Evolutionary conservation across 1,140 invertebrate genomes (phyloP).

Genomic region (Anadara kagoshimensis): DNA sequence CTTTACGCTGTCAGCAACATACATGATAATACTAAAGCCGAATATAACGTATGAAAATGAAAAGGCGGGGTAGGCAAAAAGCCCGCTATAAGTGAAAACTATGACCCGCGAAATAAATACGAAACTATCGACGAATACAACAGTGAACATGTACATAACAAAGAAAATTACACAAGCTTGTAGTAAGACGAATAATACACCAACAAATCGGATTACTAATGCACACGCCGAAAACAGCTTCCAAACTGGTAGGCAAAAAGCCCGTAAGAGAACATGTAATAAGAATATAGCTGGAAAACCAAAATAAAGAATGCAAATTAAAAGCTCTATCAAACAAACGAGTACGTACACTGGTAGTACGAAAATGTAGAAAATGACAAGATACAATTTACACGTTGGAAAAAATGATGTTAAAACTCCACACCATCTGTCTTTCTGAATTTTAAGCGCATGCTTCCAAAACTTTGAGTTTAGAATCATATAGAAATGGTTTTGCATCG

Average conservation of each 20-base stretch:
- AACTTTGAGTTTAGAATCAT: slow-evolving; percentile 28
- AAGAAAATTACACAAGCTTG: slow-evolving; percentile 6
- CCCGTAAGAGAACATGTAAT: neutral
- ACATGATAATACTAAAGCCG: slow-evolving; percentile 24
- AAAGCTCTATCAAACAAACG: slow-evolving; percentile 2
- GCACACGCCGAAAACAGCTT: slow-evolving; percentile 2
- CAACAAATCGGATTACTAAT: neutral
- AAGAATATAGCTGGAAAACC: slow-evolving; percentile 9
- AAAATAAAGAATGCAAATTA: neutral
- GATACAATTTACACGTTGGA: slow-evolving; percentile 1
- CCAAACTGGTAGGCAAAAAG: neutral
- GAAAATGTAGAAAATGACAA: neutral
- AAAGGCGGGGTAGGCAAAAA: slow-evolving; percentile 31
- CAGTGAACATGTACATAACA: slow-evolving; percentile 29
- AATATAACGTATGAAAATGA: slow-evolving; percentile 33
- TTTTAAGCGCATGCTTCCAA: slow-evolving; percentile 16
- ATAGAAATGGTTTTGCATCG: slow-evolving; percentile 21
- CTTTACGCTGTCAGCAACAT: neutral
- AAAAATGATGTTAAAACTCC: neutral
- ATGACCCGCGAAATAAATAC: slow-evolving; percentile 26
- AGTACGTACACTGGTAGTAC: slow-evolving; percentile 9
- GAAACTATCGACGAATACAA: slow-evolving; percentile 39
- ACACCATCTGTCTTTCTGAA: slow-evolving; percentile 2
- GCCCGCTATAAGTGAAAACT: slow-evolving; percentile 35
- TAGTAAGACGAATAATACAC: neutral